Evolutionary conservation across 2,888 invertebrate genomes (phyloP).

Genomic region (Drosophila formosana): DNA sequence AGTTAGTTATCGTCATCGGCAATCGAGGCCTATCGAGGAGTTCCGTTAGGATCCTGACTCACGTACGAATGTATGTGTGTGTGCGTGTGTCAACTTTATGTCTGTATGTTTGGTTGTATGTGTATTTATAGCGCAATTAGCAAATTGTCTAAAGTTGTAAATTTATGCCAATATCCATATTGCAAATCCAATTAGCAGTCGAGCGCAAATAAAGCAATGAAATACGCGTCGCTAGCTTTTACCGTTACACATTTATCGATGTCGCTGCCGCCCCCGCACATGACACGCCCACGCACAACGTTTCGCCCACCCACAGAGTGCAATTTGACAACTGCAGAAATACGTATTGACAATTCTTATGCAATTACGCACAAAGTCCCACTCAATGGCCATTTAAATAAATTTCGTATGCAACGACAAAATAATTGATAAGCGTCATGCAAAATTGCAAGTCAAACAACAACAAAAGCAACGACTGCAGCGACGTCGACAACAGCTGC

Average conservation of each 20-base stretch:
- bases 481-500: neutral
- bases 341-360: slow-evolving; percentile 60
- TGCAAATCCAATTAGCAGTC: slow-evolving; percentile 64
- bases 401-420: slow-evolving; percentile 56
- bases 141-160: slow-evolving; percentile 42
- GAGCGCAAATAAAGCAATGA: slow-evolving; percentile 48
- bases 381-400: slow-evolving; percentile 58
- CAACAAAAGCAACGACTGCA: neutral
- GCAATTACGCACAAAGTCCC: slow-evolving; percentile 53
- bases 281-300: neutral
- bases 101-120: neutral
- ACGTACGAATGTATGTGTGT: neutral
- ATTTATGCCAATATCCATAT: slow-evolving; percentile 45
- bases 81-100: slow-evolving; percentile 1
- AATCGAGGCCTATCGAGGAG: slow-evolving; percentile 13
- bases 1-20: slow-evolving; percentile 21
- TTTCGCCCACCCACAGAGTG: slow-evolving; percentile 25
- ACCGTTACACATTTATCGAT: slow-evolving; percentile 34
- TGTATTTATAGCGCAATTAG: slow-evolving; percentile 36
- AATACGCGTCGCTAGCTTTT: slow-evolving; percentile 25
- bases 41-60: slow-evolving; percentile 19
- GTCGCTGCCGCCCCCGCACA: neutral
- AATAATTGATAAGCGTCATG: slow-evolving; percentile 71
- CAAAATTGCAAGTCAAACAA: slow-evolving; percentile 21
- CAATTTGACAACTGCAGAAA: slow-evolving; percentile 25